Conservation (phyloP, 2,888 invertebrate species). For the Argyra leucocephala region DNA sequence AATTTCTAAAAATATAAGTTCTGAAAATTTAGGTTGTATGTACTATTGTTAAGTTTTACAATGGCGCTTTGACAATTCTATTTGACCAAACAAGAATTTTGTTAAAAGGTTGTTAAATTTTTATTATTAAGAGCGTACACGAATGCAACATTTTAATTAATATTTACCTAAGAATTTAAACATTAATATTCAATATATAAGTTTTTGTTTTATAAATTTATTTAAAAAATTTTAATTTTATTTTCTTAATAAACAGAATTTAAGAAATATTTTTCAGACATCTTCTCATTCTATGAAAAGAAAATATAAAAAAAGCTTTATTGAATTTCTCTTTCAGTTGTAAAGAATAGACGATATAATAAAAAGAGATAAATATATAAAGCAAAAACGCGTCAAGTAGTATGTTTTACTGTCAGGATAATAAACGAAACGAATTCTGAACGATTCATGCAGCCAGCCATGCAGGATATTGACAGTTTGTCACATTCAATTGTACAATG, state of each 20-base stretch:
- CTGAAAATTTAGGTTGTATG: neutral
- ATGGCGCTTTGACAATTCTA: constrained; percentile 1
- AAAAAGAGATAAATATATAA: neutral
- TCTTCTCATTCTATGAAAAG: neutral
- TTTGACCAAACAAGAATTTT: neutral
- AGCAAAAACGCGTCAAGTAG: neutral
- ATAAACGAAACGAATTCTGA: too few relatives aligned
- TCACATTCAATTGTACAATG: too few relatives aligned
- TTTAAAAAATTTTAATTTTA: neutral
- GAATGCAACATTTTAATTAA: neutral
- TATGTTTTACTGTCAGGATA: neutral
- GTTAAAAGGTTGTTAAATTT: neutral
- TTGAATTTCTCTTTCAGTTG: neutral
- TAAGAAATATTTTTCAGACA: constrained; percentile 1
- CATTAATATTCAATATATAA: neutral
- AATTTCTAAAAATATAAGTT: neutral
- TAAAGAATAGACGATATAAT: neutral
- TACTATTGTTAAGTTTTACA: neutral
- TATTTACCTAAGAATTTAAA: neutral
- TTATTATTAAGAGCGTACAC: neutral
- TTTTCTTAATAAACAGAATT: neutral
- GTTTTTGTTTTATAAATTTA: neutral
- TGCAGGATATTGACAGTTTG: too few relatives aligned
- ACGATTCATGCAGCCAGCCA: too few relatives aligned
- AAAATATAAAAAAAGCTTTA: neutral